phyloP scores from a whole-genome alignment of 2,797 vertebrate species.

The Emydoidea blandingii region DNA sequence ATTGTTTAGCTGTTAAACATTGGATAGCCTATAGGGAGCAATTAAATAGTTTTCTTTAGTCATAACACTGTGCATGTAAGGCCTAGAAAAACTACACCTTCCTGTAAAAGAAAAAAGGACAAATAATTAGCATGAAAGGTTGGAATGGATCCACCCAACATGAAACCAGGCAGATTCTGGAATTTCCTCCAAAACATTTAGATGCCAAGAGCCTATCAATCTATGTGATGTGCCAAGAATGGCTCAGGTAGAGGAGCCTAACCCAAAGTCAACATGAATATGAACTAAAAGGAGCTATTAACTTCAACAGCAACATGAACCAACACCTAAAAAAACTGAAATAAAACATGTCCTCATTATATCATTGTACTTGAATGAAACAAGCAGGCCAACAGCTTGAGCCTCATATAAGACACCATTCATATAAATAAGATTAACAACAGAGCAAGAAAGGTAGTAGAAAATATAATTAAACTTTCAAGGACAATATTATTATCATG shows the following conservation, averaged over 20 bases:
- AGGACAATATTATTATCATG: not conserved
- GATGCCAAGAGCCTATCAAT: constrained; percentile 51
- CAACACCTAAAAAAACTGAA: constrained; percentile 54
- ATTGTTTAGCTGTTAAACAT: not conserved
- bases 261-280: constrained; percentile 52
- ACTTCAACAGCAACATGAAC: constrained; percentile 41
- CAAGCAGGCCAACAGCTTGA: not conserved
- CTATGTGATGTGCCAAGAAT: constrained; percentile 17
- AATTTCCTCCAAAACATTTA: constrained; percentile 39
- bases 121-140: not conserved
- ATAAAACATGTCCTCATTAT: constrained; percentile 24
- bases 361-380: constrained; percentile 49
- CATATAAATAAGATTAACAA: not conserved
- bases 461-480: constrained; percentile 29
- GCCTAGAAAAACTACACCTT: constrained; percentile 29
- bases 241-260: constrained; percentile 36
- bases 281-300: constrained; percentile 40
- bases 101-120: constrained; percentile 45
- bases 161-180: constrained; percentile 58
- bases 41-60: constrained; percentile 25
- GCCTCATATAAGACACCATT: not conserved
- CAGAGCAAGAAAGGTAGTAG: not conserved
- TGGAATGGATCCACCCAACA: constrained; percentile 20
- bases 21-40: not conserved
- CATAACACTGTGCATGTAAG: not conserved